Conservation (phyloP, 1,140 invertebrate species). For the Idris sp. region DNA sequence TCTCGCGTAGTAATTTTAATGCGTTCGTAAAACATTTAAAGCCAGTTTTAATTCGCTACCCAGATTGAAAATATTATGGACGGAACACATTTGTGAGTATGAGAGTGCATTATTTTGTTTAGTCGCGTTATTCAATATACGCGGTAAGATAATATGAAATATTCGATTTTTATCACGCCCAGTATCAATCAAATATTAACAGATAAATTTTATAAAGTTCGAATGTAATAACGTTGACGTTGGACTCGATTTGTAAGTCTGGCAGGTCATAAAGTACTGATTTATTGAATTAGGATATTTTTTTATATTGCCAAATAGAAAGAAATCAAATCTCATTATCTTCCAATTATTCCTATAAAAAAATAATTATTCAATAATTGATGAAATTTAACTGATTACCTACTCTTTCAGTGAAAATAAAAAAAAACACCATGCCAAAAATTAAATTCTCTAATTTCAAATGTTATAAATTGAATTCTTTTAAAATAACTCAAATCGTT, state of each 20-base stretch:
- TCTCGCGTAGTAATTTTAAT: conserved; percentile 59
- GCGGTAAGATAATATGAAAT: conserved; percentile 44
- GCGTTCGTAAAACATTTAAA: conserved; percentile 55
- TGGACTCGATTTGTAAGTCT: conserved; percentile 38
- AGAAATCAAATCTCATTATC: too few species aligned
- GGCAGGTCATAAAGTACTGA: conserved; percentile 34
- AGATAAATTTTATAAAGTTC: conserved; percentile 35
- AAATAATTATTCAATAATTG: too few species aligned
- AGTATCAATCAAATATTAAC: conserved; percentile 42
- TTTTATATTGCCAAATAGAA: too few species aligned
- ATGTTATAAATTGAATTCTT: too few species aligned
- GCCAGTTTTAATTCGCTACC: conserved; percentile 48
- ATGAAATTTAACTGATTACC: too few species aligned
- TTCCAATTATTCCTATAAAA: too few species aligned
- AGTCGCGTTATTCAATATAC: conserved; percentile 48
- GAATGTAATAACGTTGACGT: conserved; percentile 29
- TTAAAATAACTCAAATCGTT: too few species aligned
- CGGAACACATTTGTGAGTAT: conserved; percentile 25
- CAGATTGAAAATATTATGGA: conserved; percentile 42
- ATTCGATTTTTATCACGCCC: conserved; percentile 42
- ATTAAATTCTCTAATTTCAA: too few species aligned
- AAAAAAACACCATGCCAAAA: too few species aligned
- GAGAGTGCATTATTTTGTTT: conserved; percentile 53
- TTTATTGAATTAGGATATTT: conserved; percentile 41
- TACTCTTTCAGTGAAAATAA: too few species aligned